Conservation (phyloP, 2,888 invertebrate genomes). For the Lasioglossum calceatum region DNA sequence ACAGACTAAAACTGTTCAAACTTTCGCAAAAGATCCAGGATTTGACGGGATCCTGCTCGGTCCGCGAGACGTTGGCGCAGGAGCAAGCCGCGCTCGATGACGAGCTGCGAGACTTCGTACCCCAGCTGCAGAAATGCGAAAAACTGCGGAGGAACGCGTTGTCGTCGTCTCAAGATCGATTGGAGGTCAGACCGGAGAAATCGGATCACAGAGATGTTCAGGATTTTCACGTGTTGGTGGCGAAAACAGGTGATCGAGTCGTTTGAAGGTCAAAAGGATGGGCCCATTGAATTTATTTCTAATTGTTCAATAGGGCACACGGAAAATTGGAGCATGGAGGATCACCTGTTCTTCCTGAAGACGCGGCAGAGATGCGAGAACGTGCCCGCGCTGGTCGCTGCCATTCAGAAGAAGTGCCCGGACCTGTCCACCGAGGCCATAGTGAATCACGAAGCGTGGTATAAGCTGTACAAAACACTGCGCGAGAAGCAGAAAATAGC, state of each 20-base stretch:
- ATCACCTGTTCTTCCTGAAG: constrained; percentile 79
- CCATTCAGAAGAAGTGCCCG: constrained; percentile 78
- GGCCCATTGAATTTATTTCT: background rate
- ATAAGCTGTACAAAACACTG: constrained; percentile 83
- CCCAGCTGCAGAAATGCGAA: constrained; percentile 73
- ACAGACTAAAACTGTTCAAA: constrained; percentile 73
- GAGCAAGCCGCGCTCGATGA: constrained; percentile 74
- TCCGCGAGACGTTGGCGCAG: constrained; percentile 65
- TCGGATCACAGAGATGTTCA: constrained; percentile 69
- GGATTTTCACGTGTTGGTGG: constrained; percentile 77
- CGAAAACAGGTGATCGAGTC: constrained; percentile 76
- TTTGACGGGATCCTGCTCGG: constrained; percentile 70
- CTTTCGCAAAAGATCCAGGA: constrained; percentile 78
- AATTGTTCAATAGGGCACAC: constrained; percentile 76
- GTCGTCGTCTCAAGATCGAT: constrained; percentile 14
- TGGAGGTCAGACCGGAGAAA: constrained; percentile 42
- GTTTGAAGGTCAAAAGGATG: background rate
- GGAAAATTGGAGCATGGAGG: constrained; percentile 79
- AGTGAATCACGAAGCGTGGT: constrained; percentile 85
- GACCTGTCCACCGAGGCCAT: constrained; percentile 82
- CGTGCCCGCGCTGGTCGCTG: constrained; percentile 74
- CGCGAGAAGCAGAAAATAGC: constrained; percentile 83
- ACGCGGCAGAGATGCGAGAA: constrained; percentile 73
- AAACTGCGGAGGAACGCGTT: constrained; percentile 28
- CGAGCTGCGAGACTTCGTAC: constrained; percentile 70